Conservation (phyloP, 2,888 invertebrate genomes). For the Drosophila niveifrons region DNA sequence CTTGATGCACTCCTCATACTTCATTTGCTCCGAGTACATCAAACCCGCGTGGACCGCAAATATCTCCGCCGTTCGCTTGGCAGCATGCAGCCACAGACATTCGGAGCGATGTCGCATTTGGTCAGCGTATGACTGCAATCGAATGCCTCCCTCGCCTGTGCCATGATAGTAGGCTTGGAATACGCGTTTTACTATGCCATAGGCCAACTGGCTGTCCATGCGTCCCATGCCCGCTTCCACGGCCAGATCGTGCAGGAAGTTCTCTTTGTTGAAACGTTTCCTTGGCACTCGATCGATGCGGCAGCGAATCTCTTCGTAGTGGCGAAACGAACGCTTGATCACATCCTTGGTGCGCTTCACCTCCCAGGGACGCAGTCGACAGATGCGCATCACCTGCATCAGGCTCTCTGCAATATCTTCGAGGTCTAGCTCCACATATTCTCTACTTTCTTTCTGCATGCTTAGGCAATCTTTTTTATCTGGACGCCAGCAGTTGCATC, state of each 20-base stretch:
- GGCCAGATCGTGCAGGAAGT: constrained; percentile 75
- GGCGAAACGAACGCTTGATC: constrained; percentile 68
- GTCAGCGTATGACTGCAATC: constrained; percentile 36
- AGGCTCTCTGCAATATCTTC: constrained; percentile 59
- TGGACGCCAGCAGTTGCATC: constrained; percentile 43
- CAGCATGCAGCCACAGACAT: constrained; percentile 80
- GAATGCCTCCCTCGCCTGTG: constrained; percentile 60
- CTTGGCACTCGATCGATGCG: constrained; percentile 63
- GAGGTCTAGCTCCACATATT: constrained; percentile 41
- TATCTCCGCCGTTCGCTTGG: constrained; percentile 73
- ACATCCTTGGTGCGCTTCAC: constrained; percentile 54
- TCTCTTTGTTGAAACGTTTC: constrained; percentile 74
- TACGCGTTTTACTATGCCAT: constrained; percentile 78
- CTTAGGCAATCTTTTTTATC: constrained; percentile 20
- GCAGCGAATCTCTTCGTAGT: constrained; percentile 74
- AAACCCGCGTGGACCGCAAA: constrained; percentile 71
- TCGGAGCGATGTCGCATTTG: constrained; percentile 65
- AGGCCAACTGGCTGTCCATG: constrained; percentile 78
- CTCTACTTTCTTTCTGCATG: neutral
- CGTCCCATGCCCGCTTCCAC: constrained; percentile 73
- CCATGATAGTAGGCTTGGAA: constrained; percentile 82
- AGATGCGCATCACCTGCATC: constrained; percentile 73
- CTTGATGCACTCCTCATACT: constrained; percentile 67
- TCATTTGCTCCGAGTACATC: constrained; percentile 66
- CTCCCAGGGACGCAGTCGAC: constrained; percentile 71